Evolutionary conservation across 2,888 invertebrate genomes (phyloP), one percentile per base, ranked within the genome.

Genomic region (Callinectes sapidus): DNA sequence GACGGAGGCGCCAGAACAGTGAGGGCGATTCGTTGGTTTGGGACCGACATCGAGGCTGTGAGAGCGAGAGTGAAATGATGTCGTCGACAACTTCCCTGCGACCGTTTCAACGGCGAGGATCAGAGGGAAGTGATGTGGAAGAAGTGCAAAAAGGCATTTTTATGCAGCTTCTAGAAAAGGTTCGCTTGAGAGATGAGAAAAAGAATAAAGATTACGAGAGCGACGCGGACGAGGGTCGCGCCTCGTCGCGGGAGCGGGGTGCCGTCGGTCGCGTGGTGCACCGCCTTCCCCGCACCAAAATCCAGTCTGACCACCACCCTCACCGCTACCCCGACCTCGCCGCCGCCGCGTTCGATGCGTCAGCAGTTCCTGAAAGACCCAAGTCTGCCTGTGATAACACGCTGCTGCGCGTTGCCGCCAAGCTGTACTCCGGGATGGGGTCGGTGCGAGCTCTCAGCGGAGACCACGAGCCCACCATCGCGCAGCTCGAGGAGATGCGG

Each of bases 341-440:
- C n/a, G 92, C 94, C 35, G 93, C 94, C 48, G 92, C 91, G 39
- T 94, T 94, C 87, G 94, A 94, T 87, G 94, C 94, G 14, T 94
- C 94, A 39, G 93, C 94, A 88, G 77, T 94, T 28, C 94, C 94
- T 18, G 94, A 94, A 87, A 89, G 94, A 42, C 94, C 94, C 1
- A 94, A 94, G 88, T 94, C 94, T 54, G 94, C 94, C 90, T 94
- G 94, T 87, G 94, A 94, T 71, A 94, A 93, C 94, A 94, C 94
- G 18, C 91, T 93, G 48, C 66, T 93, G 13, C 81, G 92, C 61
- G 92, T 90, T 18, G 93, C 92, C 39, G 93, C 93, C 16, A 93
- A 93, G 66, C 87, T 94, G 32, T 94, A 94, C 81, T 92, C 91
- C n/a, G 91, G 90, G 18, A 48, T 93, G 48, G 93, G 93, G 32